These are phyloP conservation scores for Cremastobaeus sp. DNA, from an alignment of 2,888 invertebrate species.

Conservation along the genomic window DNA sequence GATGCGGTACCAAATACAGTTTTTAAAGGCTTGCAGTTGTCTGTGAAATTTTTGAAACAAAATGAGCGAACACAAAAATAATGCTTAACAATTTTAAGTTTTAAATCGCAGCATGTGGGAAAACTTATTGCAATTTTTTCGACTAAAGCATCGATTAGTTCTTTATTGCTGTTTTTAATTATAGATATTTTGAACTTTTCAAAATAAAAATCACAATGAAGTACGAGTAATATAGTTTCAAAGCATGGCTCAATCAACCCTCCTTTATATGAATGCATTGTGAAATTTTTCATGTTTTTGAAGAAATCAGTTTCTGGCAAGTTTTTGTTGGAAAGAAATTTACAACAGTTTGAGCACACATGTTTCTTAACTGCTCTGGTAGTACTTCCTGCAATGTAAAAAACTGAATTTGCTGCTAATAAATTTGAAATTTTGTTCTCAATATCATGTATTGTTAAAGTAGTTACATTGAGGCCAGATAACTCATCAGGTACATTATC, in stretches of 20 bases:
- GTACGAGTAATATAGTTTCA: slow-evolving; percentile 5
- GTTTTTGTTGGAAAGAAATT: slow-evolving; percentile 6
- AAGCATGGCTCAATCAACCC: slow-evolving; percentile 19
- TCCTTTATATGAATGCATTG: slow-evolving; percentile 6
- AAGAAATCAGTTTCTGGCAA: neutral
- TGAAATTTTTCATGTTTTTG: neutral
- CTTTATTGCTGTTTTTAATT: slow-evolving; percentile 12
- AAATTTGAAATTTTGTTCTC: slow-evolving; percentile 1
- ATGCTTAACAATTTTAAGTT: slow-evolving; percentile 4
- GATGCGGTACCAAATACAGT: slow-evolving; percentile 18
- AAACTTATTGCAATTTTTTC: slow-evolving; percentile 9
- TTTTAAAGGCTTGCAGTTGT: slow-evolving; percentile 4
- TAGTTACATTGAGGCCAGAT: neutral
- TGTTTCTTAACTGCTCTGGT: slow-evolving; percentile 1
- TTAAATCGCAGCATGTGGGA: slow-evolving; percentile 11
- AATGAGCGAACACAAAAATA: slow-evolving; percentile 18
- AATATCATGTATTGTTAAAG: neutral
- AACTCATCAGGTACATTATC: too few species aligned
- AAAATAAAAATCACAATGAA: slow-evolving; percentile 23
- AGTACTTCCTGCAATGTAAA: slow-evolving; percentile 18
- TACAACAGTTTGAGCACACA: slow-evolving; percentile 3
- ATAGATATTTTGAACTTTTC: neutral
- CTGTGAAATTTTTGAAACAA: slow-evolving; percentile 14
- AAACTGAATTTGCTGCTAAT: neutral
- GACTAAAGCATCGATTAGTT: neutral